These are phyloP conservation scores for Brachionus paranguensis DNA, from an alignment of 1,140 invertebrate genomes.

Conservation along the genomic window DNA sequence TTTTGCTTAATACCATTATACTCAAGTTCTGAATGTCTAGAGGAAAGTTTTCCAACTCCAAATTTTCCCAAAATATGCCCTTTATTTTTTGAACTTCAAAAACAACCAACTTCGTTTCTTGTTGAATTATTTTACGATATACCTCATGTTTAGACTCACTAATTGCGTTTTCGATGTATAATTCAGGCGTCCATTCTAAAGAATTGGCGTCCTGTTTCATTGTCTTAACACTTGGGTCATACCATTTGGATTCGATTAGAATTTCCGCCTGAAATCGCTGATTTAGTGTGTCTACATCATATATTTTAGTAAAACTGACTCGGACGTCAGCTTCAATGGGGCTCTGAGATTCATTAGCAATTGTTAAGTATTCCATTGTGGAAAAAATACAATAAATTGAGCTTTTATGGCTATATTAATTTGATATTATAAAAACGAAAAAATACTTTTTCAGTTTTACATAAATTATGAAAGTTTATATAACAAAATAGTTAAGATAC, in stretches of 20 bases:
- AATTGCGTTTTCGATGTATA: constrained; percentile 25
- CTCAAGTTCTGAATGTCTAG: constrained; percentile 37
- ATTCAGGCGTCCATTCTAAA: background rate
- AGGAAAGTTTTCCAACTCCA: constrained; percentile 35
- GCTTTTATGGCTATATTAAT: background rate
- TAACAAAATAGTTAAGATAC: background rate
- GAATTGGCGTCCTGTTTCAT: background rate
- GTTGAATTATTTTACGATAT: background rate
- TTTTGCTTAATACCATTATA: background rate
- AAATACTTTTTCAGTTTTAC: background rate
- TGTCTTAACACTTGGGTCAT: background rate
- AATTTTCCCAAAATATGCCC: constrained; percentile 40
- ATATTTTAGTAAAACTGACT: background rate
- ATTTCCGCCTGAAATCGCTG: constrained; percentile 36
- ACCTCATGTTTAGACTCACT: constrained; percentile 19
- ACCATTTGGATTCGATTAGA: constrained; percentile 23
- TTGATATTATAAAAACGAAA: background rate
- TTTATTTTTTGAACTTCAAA: background rate
- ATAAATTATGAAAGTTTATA: background rate
- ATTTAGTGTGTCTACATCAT: constrained; percentile 32
- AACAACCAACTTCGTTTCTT: background rate
- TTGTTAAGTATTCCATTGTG: background rate
- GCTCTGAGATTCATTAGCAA: background rate
- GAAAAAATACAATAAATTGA: background rate
- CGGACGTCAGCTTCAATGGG: background rate